These are phyloP conservation scores for Camponotus vicinus DNA, from an alignment of 1,140 invertebrate genomes.

Conservation along the genomic window DNA sequence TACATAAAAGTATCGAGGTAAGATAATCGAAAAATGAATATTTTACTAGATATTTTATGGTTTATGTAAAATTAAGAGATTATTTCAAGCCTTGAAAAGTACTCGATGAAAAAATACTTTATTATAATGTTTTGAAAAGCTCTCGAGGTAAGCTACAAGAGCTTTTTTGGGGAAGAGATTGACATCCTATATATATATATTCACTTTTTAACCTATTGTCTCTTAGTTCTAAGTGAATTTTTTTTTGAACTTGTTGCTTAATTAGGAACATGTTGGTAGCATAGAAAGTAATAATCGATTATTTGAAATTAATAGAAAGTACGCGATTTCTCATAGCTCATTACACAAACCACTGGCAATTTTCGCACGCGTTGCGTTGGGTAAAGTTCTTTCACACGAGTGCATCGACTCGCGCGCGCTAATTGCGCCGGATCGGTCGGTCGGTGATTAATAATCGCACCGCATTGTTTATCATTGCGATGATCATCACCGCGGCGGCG, in stretches of 20 bases:
- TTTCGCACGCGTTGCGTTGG: neutral
- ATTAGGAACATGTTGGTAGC: neutral
- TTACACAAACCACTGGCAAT: neutral
- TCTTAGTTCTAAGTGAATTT: neutral
- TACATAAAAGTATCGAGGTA: no score
- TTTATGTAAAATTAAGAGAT: no score
- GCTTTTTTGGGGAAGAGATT: no score
- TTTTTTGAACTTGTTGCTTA: neutral
- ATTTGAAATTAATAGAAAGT: slow-evolving; percentile 18
- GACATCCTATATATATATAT: neutral
- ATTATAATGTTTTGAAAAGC: no score
- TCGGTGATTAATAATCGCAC: slow-evolving; percentile 68
- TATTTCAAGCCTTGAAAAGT: no score
- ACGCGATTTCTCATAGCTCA: slow-evolving; percentile 24
- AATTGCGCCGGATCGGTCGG: slow-evolving; percentile 56
- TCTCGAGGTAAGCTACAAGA: no score
- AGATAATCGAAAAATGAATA: no score
- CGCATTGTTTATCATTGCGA: slow-evolving; percentile 70
- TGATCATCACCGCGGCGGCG: slow-evolving; percentile 56
- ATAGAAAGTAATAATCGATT: neutral
- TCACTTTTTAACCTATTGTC: neutral
- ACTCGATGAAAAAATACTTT: no score
- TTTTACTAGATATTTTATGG: no score
- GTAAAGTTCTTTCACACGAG: slow-evolving; percentile 35
- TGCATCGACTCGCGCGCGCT: slow-evolving; percentile 47